Percentiles rank a stretch among this genome's conserved stretches.
phyloP scores from a whole-genome alignment of 1,140 invertebrate genomes.

The Drosophila kohkoa region DNA sequence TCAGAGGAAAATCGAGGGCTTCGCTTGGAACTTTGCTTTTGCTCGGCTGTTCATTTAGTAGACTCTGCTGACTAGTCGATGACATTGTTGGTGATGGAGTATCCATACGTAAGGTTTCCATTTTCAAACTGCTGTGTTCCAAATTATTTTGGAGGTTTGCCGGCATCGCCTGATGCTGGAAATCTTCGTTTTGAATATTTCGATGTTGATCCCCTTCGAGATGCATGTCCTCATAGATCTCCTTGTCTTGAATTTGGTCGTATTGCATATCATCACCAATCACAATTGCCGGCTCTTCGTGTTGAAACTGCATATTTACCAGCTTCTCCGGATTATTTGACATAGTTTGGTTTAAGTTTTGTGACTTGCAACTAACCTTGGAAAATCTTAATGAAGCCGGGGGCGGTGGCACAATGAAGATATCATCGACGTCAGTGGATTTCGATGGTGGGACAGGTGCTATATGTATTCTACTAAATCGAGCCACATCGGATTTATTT shows the following conservation, averaged over 20 bases:
- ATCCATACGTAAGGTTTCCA: slow-evolving; percentile 40
- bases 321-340: not conserved
- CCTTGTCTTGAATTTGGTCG: not conserved
- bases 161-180: not conserved
- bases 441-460: slow-evolving; percentile 18
- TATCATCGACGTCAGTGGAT: not conserved
- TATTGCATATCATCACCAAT: not conserved
- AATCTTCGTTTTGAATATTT: no score
- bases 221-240: not conserved
- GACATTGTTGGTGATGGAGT: slow-evolving; percentile 19
- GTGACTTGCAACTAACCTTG: slow-evolving; percentile 7
- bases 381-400: slow-evolving; percentile 48
- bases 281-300: no score
- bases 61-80: not conserved
- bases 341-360: not conserved
- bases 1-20: no score
- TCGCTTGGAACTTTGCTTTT: no score
- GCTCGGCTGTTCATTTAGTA: slow-evolving; percentile 28
- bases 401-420: slow-evolving; percentile 57
- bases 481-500: not conserved
- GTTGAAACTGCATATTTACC: not conserved
- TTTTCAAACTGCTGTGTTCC: slow-evolving; percentile 4
- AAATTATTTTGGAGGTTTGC: not conserved
- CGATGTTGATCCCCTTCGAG: not conserved
- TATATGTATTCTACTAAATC: slow-evolving; percentile 12